phyloP scores from a whole-genome alignment of 2,797 vertebrate species.

The Acanthiza pusilla region DNA sequence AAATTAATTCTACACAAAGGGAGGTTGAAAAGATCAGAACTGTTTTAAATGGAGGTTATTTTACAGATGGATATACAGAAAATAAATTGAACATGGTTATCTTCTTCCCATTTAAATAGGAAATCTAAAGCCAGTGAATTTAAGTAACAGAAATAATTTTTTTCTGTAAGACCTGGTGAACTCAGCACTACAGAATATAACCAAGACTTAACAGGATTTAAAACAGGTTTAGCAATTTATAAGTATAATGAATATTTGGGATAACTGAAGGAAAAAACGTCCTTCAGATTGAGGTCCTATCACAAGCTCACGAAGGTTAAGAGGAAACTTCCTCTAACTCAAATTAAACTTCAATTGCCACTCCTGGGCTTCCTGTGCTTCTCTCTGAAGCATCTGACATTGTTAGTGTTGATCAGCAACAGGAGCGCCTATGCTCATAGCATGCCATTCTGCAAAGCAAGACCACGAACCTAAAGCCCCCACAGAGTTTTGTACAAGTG shows the following conservation, averaged over 20 bases:
- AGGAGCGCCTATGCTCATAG: not conserved
- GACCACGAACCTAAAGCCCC: not conserved
- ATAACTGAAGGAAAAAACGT: not conserved
- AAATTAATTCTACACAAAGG: not conserved
- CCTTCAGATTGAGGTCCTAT: not conserved
- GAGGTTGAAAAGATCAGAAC: not conserved
- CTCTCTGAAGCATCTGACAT: not conserved
- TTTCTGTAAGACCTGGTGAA: not conserved
- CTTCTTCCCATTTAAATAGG: not conserved
- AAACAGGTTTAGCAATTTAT: not conserved
- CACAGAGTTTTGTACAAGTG: not conserved
- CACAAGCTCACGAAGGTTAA: conserved; percentile 23
- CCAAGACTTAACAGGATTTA: not conserved
- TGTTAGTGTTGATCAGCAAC: not conserved
- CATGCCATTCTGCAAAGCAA: not conserved
- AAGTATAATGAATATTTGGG: not conserved
- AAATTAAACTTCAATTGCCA: conserved; percentile 22
- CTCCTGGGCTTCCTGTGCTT: not conserved
- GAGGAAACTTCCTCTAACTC: conserved; percentile 15
- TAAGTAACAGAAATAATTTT: not conserved
- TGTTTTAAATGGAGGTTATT: not conserved
- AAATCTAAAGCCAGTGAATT: not conserved
- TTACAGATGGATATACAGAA: not conserved
- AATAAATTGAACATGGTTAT: not conserved
- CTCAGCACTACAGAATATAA: not conserved